Percentiles rank a stretch among this genome's conserved stretches.
phyloP scores from a whole-genome alignment of 2,888 invertebrate species.

The Andricus curvator region DNA sequence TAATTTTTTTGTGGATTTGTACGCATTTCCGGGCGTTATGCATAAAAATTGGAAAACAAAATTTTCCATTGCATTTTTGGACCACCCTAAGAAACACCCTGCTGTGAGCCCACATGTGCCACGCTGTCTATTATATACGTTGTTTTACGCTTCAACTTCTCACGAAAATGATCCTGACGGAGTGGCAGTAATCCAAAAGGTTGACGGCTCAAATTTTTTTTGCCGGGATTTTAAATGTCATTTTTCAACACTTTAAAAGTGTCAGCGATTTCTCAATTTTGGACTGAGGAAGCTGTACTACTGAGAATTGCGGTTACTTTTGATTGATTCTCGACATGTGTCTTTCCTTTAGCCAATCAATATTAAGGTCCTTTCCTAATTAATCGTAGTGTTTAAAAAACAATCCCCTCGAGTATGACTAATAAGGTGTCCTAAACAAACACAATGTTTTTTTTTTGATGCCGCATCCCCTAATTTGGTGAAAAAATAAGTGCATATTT shows the following conservation, averaged over 20 bases:
- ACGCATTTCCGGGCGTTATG: too few species aligned
- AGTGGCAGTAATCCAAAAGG: slow-evolving; percentile 24
- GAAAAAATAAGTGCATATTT: too few species aligned
- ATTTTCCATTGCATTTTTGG: too few species aligned
- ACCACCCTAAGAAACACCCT: neutral
- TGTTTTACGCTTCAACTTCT: slow-evolving; percentile 5
- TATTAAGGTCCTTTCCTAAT: neutral
- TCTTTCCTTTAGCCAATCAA: neutral
- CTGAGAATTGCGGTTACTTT: slow-evolving; percentile 8
- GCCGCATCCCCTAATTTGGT: too few species aligned
- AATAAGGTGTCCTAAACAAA: too few species aligned
- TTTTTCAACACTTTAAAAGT: slow-evolving; percentile 24
- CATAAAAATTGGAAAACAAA: too few species aligned
- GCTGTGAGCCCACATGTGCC: slow-evolving; percentile 37
- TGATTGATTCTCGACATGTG: neutral
- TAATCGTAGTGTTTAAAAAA: neutral
- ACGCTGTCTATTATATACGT: neutral
- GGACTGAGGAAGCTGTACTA: neutral
- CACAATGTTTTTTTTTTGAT: too few species aligned
- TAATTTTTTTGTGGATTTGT: too few species aligned
- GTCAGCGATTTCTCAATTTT: neutral
- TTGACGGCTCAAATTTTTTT: slow-evolving; percentile 22
- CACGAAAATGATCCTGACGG: slow-evolving; percentile 24
- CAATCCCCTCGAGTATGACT: too few species aligned
- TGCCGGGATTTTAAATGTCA: slow-evolving; percentile 5